Evolutionary conservation across 2,797 vertebrate genomes (phyloP).

Genomic region (Sebastes hopkinsi): DNA sequence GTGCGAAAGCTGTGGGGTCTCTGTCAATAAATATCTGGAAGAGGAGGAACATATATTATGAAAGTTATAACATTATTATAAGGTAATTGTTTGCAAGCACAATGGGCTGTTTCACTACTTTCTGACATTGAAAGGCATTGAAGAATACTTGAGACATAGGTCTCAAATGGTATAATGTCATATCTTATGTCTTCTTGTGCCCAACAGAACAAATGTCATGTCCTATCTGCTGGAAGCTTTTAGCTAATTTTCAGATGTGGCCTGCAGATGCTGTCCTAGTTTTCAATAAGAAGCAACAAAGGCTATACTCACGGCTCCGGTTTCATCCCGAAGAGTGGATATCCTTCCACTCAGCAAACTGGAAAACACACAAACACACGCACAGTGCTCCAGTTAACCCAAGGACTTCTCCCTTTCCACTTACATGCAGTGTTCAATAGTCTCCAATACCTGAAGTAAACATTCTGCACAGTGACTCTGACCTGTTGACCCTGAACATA

Average conservation of each 20-base stretch:
- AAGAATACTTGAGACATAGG: neutral
- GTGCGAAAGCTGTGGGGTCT: conserved; percentile 97
- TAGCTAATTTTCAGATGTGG: neutral
- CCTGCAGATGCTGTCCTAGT: conserved; percentile 5
- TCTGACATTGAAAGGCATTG: neutral
- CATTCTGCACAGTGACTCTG: neutral
- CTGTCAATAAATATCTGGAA: conserved; percentile 99
- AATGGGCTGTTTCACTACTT: neutral
- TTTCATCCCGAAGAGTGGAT: conserved; percentile 98
- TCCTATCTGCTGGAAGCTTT: conserved; percentile 1
- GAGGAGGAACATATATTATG: conserved; percentile 18
- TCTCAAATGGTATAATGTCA: neutral
- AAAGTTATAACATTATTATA: neutral
- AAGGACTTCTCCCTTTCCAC: conserved; percentile 43
- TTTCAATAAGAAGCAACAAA: conserved; percentile 33
- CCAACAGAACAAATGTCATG: neutral
- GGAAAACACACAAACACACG: conserved; percentile 53
- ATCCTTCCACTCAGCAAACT: conserved; percentile 99
- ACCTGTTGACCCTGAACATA: neutral
- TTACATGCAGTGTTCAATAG: neutral
- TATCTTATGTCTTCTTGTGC: neutral
- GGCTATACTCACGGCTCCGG: conserved; percentile 96
- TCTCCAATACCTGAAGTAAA: neutral
- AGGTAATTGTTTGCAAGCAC: neutral
- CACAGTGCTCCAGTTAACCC: conserved; percentile 24